phyloP scores from a whole-genome alignment of 2,113 vertebrate genomes.

The Hippotragus niger region DNA sequence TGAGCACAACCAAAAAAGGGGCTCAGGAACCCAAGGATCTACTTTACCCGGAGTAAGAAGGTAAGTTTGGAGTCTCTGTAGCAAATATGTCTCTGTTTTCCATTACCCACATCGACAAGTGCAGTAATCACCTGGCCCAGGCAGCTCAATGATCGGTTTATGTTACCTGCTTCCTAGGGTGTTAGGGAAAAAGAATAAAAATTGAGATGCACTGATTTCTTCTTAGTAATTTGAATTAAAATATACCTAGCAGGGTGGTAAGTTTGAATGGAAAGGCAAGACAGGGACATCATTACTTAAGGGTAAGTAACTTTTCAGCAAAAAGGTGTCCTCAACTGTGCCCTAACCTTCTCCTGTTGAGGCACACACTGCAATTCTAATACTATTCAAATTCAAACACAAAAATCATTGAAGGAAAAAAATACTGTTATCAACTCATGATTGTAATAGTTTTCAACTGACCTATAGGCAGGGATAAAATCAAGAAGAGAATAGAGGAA shows the following conservation, averaged over 20 bases:
- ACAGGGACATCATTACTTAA: neutral
- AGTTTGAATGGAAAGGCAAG: neutral
- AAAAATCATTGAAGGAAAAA: neutral
- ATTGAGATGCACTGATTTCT: neutral
- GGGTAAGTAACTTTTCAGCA: neutral
- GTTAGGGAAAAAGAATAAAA: neutral
- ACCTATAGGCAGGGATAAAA: neutral
- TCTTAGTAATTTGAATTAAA: constrained; percentile 3
- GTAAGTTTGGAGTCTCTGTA: constrained; percentile 98
- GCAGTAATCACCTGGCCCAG: constrained; percentile 96
- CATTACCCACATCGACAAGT: constrained; percentile 93
- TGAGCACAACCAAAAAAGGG: neutral
- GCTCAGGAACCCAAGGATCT: neutral
- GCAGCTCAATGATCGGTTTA: constrained; percentile 95
- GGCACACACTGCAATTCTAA: neutral
- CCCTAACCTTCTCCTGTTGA: neutral
- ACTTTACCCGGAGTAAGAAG: constrained; percentile 91
- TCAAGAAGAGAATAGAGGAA: neutral
- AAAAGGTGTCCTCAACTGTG: neutral
- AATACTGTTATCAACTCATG: neutral
- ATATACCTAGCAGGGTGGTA: neutral
- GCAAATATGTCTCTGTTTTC: constrained; percentile 93
- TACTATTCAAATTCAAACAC: neutral
- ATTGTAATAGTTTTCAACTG: neutral
- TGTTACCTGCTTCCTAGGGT: constrained; percentile 94